Percentiles rank a stretch among this genome's conserved stretches.
phyloP scores from a whole-genome alignment of 2,888 invertebrate species.

The Hypsopygia costalis region DNA sequence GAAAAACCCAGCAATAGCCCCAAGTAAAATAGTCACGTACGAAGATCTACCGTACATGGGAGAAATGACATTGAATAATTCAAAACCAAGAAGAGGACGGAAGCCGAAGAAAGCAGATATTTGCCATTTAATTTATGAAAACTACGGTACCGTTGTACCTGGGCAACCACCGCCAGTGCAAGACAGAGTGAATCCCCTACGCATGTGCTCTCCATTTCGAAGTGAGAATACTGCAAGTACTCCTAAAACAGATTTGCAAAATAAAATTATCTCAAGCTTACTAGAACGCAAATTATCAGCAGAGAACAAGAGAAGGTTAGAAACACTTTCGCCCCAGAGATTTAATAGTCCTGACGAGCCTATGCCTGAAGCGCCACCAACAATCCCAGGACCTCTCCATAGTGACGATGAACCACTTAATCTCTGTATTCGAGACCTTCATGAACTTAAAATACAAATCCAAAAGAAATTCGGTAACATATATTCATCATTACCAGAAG shows the following conservation, averaged over 20 bases:
- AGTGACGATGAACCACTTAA: slow-evolving; percentile 88
- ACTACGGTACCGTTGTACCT: slow-evolving; percentile 92
- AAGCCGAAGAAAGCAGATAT: slow-evolving; percentile 96
- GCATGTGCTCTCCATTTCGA: slow-evolving; percentile 44
- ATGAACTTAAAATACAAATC: slow-evolving; percentile 84
- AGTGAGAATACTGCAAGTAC: slow-evolving; percentile 35
- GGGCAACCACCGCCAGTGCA: slow-evolving; percentile 82
- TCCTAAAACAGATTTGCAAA: slow-evolving; percentile 84
- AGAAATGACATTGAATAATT: slow-evolving; percentile 93
- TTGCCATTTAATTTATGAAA: slow-evolving; percentile 94
- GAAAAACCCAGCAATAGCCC: slow-evolving; percentile 58
- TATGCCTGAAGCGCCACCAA: slow-evolving; percentile 54
- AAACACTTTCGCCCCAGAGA: slow-evolving; percentile 49
- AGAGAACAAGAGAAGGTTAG: slow-evolving; percentile 77
- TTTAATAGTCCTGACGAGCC: slow-evolving; percentile 58
- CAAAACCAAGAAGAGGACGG: slow-evolving; percentile 90
- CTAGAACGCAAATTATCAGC: slow-evolving; percentile 85
- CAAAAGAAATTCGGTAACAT: slow-evolving; percentile 83
- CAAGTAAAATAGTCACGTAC: slow-evolving; percentile 83
- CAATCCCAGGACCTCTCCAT: slow-evolving; percentile 52
- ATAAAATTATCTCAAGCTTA: slow-evolving; percentile 85
- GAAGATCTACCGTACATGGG: slow-evolving; percentile 95
- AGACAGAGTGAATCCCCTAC: slow-evolving; percentile 54
- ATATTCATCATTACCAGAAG: slow-evolving; percentile 76
- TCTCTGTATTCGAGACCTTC: slow-evolving; percentile 89